These are phyloP conservation scores for Eciton burchellii DNA, from an alignment of 1,140 invertebrate species.

Conservation along the genomic window DNA sequence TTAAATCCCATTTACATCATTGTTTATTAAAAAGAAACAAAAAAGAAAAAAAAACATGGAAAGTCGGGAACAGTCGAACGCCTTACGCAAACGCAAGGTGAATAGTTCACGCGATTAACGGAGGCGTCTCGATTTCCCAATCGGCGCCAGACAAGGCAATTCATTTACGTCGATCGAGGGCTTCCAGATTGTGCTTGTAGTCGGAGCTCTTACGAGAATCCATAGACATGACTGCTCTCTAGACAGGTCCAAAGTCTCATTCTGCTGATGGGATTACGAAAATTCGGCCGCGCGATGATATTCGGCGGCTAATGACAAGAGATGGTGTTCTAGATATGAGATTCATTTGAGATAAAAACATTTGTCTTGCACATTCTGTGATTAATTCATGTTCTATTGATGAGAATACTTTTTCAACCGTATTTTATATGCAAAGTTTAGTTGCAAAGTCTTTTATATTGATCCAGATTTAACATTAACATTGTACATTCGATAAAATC, in stretches of 20 bases:
- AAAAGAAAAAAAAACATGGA: too few species aligned
- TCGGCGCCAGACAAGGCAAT: neutral
- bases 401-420: too few species aligned
- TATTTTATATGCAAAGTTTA: too few species aligned
- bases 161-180: neutral
- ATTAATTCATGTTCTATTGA: neutral
- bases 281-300: neutral
- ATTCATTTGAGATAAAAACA: neutral
- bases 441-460: too few species aligned
- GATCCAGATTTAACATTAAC: too few species aligned
- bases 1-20: neutral
- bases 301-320: neutral
- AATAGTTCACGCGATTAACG: constrained; percentile 50
- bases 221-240: neutral
- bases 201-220: neutral
- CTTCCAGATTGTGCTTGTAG: constrained; percentile 8
- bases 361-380: neutral
- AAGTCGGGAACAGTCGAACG: neutral
- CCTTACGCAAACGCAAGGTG: constrained; percentile 18
- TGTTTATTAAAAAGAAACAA: neutral
- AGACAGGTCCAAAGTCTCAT: neutral
- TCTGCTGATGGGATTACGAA: neutral
- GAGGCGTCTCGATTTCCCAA: constrained; percentile 34
- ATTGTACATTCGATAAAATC: too few species aligned
- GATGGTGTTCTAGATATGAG: neutral